Conservation (phyloP, 92 coral and sea anemone genomes). For the Pocillopora grandis region DNA sequence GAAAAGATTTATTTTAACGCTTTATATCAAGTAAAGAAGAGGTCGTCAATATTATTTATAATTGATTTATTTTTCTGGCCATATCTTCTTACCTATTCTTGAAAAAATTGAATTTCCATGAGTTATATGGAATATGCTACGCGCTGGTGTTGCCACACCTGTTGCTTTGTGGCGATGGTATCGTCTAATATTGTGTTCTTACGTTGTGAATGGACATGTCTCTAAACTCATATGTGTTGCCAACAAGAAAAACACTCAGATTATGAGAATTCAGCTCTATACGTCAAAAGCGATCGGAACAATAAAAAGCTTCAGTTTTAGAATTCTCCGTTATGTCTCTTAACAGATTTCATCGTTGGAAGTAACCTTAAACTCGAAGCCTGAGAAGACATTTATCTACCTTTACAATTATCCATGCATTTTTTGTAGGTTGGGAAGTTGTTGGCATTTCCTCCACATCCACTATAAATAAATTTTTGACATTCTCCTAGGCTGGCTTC, state of each 20-base stretch:
- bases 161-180: no score
- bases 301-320: no score
- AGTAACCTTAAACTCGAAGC: no score
- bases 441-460: slow-evolving; percentile 77
- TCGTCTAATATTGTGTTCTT: no score
- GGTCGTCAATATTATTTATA: neutral
- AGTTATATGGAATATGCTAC: neutral
- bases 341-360: no score
- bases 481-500: slow-evolving; percentile 61
- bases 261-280: no score
- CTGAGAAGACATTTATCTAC: slow-evolving; percentile 8
- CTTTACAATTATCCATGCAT: slow-evolving; percentile 64
- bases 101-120: neutral
- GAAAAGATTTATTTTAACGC: neutral
- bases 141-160: neutral
- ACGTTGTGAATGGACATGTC: no score
- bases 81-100: neutral
- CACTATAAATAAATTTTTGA: slow-evolving; percentile 64
- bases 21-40: neutral
- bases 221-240: no score
- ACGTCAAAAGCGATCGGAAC: no score
- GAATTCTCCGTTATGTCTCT: no score
- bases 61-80: neutral
- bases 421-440: slow-evolving; percentile 64
- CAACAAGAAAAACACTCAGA: no score